Conservation (phyloP, 2,888 invertebrate genomes). For the Proisotoma minuta region DNA sequence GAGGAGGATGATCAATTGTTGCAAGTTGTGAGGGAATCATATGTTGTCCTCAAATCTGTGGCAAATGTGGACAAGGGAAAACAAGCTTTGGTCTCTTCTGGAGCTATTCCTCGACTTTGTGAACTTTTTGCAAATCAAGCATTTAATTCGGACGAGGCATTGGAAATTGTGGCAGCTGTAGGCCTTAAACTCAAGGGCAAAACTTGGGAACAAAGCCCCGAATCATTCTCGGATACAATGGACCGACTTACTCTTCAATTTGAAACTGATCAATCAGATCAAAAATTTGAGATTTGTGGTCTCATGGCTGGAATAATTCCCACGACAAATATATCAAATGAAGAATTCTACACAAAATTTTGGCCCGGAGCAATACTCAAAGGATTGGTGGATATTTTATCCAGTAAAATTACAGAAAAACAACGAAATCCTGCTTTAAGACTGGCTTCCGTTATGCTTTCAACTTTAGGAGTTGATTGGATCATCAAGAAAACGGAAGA, state of each 20-base stretch:
- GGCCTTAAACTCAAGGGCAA: conserved; percentile 66
- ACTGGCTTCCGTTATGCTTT: conserved; percentile 72
- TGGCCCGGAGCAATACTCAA: conserved; percentile 79
- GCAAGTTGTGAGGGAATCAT: conserved; percentile 55
- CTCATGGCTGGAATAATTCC: conserved; percentile 63
- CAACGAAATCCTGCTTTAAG: conserved; percentile 85
- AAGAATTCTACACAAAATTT: conserved; percentile 61
- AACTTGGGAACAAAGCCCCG: conserved; percentile 71
- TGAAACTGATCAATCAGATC: conserved; percentile 79
- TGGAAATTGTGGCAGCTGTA: conserved; percentile 71
- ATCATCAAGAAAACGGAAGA: conserved; percentile 54
- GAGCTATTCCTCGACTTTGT: conserved; percentile 64
- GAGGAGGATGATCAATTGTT: conserved; percentile 70
- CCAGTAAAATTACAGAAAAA: conserved; percentile 77
- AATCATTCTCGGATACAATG: conserved; percentile 73
- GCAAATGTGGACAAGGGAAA: conserved; percentile 63
- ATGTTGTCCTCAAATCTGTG: conserved; percentile 49
- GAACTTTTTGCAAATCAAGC: conserved; percentile 76
- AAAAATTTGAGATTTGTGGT: conserved; percentile 83
- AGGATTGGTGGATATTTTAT: conserved; percentile 75
- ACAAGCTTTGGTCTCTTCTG: conserved; percentile 69
- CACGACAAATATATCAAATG: conserved; percentile 49
- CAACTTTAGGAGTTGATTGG: conserved; percentile 80
- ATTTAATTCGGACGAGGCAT: conserved; percentile 82
- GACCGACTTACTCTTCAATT: conserved; percentile 81